phyloP scores from a whole-genome alignment of 2,888 invertebrate genomes.

The Platerodrilus igneus region DNA sequence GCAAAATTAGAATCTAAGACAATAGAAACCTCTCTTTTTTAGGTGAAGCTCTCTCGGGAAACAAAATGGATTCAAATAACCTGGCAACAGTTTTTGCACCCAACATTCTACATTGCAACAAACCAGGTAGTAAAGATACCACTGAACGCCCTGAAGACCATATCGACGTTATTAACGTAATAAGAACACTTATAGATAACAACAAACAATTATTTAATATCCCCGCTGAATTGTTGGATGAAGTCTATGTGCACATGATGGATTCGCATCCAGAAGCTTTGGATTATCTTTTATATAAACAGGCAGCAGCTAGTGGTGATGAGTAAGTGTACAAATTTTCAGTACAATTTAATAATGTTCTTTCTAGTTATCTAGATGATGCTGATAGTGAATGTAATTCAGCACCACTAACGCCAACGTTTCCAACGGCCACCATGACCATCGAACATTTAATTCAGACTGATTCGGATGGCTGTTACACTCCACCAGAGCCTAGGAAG shows the following conservation, averaged over 20 bases:
- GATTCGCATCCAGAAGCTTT: conserved; percentile 79
- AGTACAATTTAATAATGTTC: not conserved
- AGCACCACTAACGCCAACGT: conserved; percentile 43
- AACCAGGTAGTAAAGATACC: conserved; percentile 49
- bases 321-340: conserved; percentile 40
- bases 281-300: conserved; percentile 58
- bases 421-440: conserved; percentile 35
- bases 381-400: conserved; percentile 49
- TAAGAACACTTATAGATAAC: conserved; percentile 71
- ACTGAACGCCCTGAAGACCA: conserved; percentile 71
- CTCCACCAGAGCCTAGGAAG: conserved; percentile 47
- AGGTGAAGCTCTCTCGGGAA: conserved; percentile 65
- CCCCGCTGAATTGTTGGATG: conserved; percentile 77
- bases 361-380: conserved; percentile 45
- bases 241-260: conserved; percentile 80
- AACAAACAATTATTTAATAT: conserved; percentile 69
- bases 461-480: conserved; percentile 28
- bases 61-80: conserved; percentile 92
- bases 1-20: conserved; percentile 38
- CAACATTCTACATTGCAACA: conserved; percentile 80
- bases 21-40: conserved; percentile 12
- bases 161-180: conserved; percentile 85
- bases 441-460: conserved; percentile 24
- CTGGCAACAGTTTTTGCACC: conserved; percentile 92
- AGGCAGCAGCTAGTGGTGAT: conserved; percentile 44